Evolutionary conservation across 2,888 invertebrate species (phyloP).

Genomic region (Gastracanthus pulcherrimus): DNA sequence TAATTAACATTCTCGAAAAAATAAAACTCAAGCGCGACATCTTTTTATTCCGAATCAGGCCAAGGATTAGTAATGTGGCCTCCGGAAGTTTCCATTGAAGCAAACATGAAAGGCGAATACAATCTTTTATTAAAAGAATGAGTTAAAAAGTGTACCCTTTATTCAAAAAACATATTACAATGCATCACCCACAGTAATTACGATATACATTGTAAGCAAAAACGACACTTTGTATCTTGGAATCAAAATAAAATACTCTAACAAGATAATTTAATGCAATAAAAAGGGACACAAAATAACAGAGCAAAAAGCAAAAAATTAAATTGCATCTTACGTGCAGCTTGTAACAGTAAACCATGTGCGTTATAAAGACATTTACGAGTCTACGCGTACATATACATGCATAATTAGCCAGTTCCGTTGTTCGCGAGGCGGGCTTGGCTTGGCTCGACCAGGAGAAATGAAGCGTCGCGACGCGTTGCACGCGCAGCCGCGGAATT

Average conservation of each 20-base stretch:
- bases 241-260: background rate
- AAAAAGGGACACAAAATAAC: too few relatives aligned
- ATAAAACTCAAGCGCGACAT: background rate
- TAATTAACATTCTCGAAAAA: background rate
- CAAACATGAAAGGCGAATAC: background rate
- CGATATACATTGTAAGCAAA: background rate
- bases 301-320: too few relatives aligned
- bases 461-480: too few relatives aligned
- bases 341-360: too few relatives aligned
- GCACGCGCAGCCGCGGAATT: too few relatives aligned
- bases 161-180: background rate
- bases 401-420: too few relatives aligned
- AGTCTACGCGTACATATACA: too few relatives aligned
- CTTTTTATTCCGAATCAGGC: background rate
- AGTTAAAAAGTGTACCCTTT: background rate
- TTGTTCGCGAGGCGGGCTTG: too few relatives aligned
- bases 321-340: too few relatives aligned
- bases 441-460: too few relatives aligned
- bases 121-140: background rate
- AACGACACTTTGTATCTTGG: background rate
- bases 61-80: background rate
- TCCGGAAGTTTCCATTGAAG: background rate
- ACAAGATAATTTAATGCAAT: too few relatives aligned
- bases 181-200: background rate
- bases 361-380: too few relatives aligned